Evolutionary conservation across 2,797 vertebrate species (phyloP), one percentile per base, ranked within the genome.

Genomic region (Alexandromys oeconomus): DNA sequence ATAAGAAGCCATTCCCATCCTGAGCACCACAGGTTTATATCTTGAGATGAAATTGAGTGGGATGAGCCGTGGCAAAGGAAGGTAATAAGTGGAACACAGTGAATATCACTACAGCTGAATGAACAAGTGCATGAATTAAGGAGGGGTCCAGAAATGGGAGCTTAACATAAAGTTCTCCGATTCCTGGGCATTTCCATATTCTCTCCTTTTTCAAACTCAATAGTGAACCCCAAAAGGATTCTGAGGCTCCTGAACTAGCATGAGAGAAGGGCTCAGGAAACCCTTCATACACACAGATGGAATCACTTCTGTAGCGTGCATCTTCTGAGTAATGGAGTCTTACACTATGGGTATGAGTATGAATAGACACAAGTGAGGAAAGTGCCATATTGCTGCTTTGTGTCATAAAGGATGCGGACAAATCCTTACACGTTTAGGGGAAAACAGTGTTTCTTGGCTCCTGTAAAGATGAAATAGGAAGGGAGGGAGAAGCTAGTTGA

Each of bases 271-370:
- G 2, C 6, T 63, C 25, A 71, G 73, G 65, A 27, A 43, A 7
- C 27, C 3, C 9, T 65, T 34, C 4, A 37, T 21, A 13, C 57
- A 78, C 6, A 12, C 15, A 54, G 37, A 51, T 8, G 14, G 37
- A n/a, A 69, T 9, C 6, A 57, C 2, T 17, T 9, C 34, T 17
- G 1, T 4, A 21, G 3, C 2, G 5, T 17, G 19, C 5, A 9
- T 15, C 21, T 76, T 46, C 23, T 43, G 21, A 81, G 67, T 61
- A 67, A 29, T 3, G 1, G 2, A 37, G 23, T 29, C 40, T 31
- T 31, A 27, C 31, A 6, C 10, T 46, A 48, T 74, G 8, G 57
- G 59, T 59, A 8, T 59, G 54, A 59, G 6, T 8, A 23, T 23
- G n/a, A 46, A 31, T 27, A 65, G 25, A 37, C 8, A 15, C 14